phyloP scores from a whole-genome alignment of 2,888 invertebrate species.

The Bugula neritina region DNA sequence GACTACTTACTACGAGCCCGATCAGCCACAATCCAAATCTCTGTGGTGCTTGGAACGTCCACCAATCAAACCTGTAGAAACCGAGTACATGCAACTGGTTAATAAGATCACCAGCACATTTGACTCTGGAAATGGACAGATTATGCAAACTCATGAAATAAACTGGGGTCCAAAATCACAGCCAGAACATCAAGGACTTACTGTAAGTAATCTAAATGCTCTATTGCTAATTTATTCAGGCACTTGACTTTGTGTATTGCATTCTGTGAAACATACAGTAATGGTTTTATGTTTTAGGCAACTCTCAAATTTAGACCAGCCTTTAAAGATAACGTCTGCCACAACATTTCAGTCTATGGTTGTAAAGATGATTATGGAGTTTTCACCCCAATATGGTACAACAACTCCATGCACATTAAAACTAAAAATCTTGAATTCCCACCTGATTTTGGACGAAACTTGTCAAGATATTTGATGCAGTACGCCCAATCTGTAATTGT shows the following conservation, averaged over 20 bases:
- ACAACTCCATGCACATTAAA: background rate
- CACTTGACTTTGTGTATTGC: too few species aligned
- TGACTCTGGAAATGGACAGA: background rate
- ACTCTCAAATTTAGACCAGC: too few species aligned
- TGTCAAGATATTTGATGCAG: background rate
- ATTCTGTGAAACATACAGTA: too few species aligned
- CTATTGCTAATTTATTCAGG: too few species aligned
- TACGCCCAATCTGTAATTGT: background rate
- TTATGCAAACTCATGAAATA: background rate
- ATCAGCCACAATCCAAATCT: background rate
- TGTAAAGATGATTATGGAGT: slow-evolving; percentile 13
- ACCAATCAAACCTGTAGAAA: background rate
- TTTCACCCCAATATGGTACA: background rate
- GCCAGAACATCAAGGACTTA: too few species aligned
- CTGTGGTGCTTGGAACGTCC: background rate
- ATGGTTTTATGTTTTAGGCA: too few species aligned
- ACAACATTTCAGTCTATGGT: background rate
- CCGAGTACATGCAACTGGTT: background rate
- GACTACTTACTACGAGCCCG: background rate
- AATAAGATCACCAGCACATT: background rate
- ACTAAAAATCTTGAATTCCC: background rate
- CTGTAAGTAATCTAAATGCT: too few species aligned
- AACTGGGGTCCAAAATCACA: too few species aligned
- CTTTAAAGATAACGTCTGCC: background rate
- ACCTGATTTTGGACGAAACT: too few species aligned